Conservation (phyloP, 2,797 vertebrate species). For the Diceros bicornis region DNA sequence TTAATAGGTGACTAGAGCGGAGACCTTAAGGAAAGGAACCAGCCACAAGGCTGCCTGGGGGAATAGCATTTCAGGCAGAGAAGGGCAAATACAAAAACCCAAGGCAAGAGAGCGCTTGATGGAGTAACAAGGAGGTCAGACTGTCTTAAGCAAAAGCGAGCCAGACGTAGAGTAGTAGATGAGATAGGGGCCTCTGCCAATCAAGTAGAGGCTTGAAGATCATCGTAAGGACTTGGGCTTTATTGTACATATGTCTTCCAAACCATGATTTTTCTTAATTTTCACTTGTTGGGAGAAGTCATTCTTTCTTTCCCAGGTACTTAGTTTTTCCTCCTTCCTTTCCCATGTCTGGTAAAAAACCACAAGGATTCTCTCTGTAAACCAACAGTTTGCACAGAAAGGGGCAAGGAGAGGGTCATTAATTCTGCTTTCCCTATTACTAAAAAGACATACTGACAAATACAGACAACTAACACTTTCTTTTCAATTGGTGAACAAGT, state of each 20-base stretch:
- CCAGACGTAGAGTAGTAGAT: neutral
- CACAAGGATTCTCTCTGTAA: constrained; percentile 38
- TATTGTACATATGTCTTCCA: neutral
- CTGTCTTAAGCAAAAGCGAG: neutral
- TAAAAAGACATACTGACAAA: neutral
- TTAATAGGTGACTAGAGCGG: neutral
- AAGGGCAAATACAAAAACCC: neutral
- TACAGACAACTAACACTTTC: constrained; percentile 11
- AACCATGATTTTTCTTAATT: constrained; percentile 48
- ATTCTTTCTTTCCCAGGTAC: constrained; percentile 10
- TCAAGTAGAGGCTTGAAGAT: neutral
- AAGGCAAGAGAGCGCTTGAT: neutral
- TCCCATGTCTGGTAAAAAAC: constrained; percentile 7
- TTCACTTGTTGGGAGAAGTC: neutral
- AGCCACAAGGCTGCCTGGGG: neutral
- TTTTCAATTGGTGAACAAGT: neutral
- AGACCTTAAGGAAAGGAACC: neutral
- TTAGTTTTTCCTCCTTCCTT: neutral
- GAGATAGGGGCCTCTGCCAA: neutral
- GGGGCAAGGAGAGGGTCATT: neutral
- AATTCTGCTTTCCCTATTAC: constrained; percentile 40
- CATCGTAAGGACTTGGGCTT: neutral
- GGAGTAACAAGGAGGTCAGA: neutral
- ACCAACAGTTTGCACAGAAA: neutral
- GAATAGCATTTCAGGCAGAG: neutral